Evolutionary conservation across 2,888 invertebrate species (phyloP), one percentile per base, ranked within the genome.

Genomic region (Diaperis boleti): DNA sequence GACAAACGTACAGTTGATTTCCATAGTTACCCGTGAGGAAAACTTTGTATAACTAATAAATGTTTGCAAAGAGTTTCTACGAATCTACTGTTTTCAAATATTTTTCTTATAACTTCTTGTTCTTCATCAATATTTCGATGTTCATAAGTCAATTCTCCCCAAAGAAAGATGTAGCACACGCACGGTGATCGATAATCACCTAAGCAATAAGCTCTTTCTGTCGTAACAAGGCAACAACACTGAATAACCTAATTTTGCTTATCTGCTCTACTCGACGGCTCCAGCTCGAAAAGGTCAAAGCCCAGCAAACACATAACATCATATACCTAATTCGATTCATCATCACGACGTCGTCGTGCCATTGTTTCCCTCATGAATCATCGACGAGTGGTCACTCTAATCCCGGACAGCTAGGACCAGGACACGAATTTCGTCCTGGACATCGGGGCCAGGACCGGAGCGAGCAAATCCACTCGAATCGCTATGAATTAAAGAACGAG

Each of bases 351-450:
- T 56, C 45, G 50, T 17, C 50, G 44, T 56, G n/a, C 56, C 56
- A 50, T 59, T 59, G 59, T 59, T 68, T 59, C 55, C 62, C 64
- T 66, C 69, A 65, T 72, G 72, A 70, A 70, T 72, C 70, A 72
- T 47, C 42, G 59, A 17, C 45, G 54, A 62, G 59, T 62, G 62
- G 63, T 74, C 74, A 75, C 67, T 49, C 15, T 75, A 75, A 75
- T 75, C 75, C 73, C 63, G 68, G 45, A n/a, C 68, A 63, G 68
- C 62, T 65, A 66, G 68, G 68, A 69, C 65, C 68, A 49, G 70
- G 72, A 72, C 74, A 73, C 73, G 74, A 71, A 67, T 59, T 35
- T 56, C 49, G 29, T 41, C 52, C 59, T 42, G 59, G 59, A 50
- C 59, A 45, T n/a, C n/a, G n/a, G n/a, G n/a, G n/a, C n/a, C n/a